These are phyloP conservation scores for Galerucella pusilla DNA, from an alignment of 2,888 invertebrate genomes.

Conservation along the genomic window DNA sequence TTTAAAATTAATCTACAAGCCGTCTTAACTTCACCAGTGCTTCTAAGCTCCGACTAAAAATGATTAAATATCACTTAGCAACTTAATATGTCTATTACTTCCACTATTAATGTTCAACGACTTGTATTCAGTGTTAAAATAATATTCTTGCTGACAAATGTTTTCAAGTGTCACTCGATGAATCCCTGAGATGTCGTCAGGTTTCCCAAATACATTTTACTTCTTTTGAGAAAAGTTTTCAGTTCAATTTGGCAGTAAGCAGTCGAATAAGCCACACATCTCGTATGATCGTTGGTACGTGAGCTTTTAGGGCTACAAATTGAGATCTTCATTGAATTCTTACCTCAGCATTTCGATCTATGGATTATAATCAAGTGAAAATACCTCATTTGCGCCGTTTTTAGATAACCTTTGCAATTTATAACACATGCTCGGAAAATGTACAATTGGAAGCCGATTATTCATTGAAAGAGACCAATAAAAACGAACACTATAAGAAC, in stretches of 20 bases:
- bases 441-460: neutral
- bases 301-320: conserved; percentile 50
- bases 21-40: too few relatives aligned
- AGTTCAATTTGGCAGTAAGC: conserved; percentile 38
- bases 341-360: conserved; percentile 37
- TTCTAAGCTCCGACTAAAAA: too few relatives aligned
- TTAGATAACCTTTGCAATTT: conserved; percentile 22
- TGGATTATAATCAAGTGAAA: conserved; percentile 40
- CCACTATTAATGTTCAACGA: conserved; percentile 18
- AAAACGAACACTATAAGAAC: too few relatives aligned
- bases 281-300: conserved; percentile 52
- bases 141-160: conserved; percentile 18
- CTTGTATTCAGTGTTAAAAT: conserved; percentile 21
- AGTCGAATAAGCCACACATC: conserved; percentile 38
- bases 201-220: conserved; percentile 31
- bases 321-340: conserved; percentile 53
- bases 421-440: neutral
- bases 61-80: too few relatives aligned
- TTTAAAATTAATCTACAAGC: too few relatives aligned
- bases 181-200: conserved; percentile 29
- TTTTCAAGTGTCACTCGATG: conserved; percentile 25
- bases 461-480: neutral
- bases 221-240: conserved; percentile 27
- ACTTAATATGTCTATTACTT: neutral
- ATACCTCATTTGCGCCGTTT: conserved; percentile 39